Evolutionary conservation across 2,888 invertebrate species (phyloP).

Genomic region (Sussaba pulchella): DNA sequence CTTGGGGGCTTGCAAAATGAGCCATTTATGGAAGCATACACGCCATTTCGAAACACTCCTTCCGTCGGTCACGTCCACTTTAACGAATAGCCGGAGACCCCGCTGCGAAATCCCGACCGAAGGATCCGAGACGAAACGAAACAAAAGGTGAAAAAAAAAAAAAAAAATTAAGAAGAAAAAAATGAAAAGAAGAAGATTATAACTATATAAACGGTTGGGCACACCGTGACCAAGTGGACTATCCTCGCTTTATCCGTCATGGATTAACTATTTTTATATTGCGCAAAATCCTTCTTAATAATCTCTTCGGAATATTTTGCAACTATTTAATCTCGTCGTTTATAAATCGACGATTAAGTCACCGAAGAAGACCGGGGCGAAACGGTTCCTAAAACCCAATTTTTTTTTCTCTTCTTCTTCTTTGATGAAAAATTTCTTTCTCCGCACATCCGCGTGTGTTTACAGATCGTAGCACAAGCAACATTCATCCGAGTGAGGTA

Average conservation of each 20-base stretch:
- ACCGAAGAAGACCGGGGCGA: not conserved
- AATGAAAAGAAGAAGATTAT: slow-evolving; percentile 4
- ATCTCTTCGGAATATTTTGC: not conserved
- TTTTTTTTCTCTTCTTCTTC: not conserved
- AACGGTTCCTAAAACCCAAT: not conserved
- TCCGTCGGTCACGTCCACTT: slow-evolving; percentile 30
- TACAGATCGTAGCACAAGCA: too few species aligned
- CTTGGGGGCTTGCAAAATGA: slow-evolving; percentile 7
- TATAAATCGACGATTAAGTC: not conserved
- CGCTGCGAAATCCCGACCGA: not conserved
- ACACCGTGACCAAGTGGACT: slow-evolving; percentile 8
- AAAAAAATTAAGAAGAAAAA: slow-evolving; percentile 23
- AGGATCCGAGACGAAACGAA: slow-evolving; percentile 18
- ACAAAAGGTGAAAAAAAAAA: slow-evolving; percentile 23
- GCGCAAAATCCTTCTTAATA: not conserved
- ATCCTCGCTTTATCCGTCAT: not conserved
- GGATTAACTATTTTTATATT: slow-evolving; percentile 12
- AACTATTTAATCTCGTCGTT: not conserved
- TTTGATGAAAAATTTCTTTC: not conserved
- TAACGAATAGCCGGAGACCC: slow-evolving; percentile 20
- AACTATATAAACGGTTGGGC: not conserved
- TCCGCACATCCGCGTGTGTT: not conserved
- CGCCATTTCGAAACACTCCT: slow-evolving; percentile 6
- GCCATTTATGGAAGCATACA: not conserved
- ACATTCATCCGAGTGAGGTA: too few species aligned